Evolutionary conservation across 2,113 vertebrate species (phyloP), one percentile per base, ranked within the genome.

Genomic region (Pseudonaja textilis): DNA sequence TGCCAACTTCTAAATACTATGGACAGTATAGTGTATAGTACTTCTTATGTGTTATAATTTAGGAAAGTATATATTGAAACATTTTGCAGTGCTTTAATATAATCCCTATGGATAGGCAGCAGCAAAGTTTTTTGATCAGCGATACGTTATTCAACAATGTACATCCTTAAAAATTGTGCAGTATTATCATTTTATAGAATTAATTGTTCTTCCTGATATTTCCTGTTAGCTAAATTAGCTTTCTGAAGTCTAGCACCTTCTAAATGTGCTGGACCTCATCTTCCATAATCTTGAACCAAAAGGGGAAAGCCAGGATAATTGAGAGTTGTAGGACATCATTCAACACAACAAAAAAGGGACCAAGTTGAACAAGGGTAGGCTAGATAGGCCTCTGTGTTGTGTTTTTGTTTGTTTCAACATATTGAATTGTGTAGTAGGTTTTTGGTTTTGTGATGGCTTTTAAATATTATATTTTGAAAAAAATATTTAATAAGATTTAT

Each of bases 341-440:
- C 18, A 81, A 81, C 18, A 81, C 74, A 81, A 42, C 74, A 81
- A 42, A 42, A 81, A 42, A 42, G 1, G 34, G 6, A 42, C 64
- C 5, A n/a, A n/a, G 12, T 69, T n/a, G 29, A 69, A 6, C 2
- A 81, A 81, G 39, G 34, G 3, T 81, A 39, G 69, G 16, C 50
- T 85, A 39, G 85, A 0, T 1, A 20, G n/a, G 56, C 56, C 89
- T 1, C 16, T 88, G 89, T 56, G 20, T 55, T 45, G 3, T 26
- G 42, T 85, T 54, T 85, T 89, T 16, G 25, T 0, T 0, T 55
- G 69, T 89, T 0, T 93, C 52, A 3, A 1, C 0, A 0, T 5
- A 0, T 0, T 11, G 14, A 50, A 64, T 29, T 9, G 9, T 39
- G 55, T 22, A 34, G 29, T 89, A 26, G 69, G 89, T 18, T 29